Conservation (phyloP, 2,888 invertebrate species). For the Scelioninae gen. 2 region DNA sequence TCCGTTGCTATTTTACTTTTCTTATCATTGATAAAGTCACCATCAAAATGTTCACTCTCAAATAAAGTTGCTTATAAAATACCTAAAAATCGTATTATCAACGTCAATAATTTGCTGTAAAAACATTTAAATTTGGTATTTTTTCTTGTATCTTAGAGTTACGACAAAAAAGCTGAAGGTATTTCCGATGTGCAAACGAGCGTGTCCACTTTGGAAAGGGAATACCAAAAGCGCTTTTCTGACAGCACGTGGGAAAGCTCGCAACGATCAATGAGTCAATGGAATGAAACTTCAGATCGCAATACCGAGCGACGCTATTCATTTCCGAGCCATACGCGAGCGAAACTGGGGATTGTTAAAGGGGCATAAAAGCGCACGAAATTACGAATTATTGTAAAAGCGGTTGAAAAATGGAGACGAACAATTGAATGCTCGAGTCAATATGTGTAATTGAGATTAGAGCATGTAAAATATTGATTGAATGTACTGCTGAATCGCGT, state of each 20-base stretch:
- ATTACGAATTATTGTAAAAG: constrained; percentile 27
- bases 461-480: constrained; percentile 50
- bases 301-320: constrained; percentile 21
- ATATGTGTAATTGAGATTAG: constrained; percentile 52
- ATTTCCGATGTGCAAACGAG: too few species aligned
- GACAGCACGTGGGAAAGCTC: too few species aligned
- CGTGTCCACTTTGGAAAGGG: neutral
- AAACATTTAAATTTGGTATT: too few species aligned
- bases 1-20: too few species aligned
- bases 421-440: constrained; percentile 34
- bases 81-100: too few species aligned
- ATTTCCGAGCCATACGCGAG: constrained; percentile 4
- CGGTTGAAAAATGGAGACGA: constrained; percentile 16
- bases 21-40: too few species aligned
- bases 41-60: too few species aligned
- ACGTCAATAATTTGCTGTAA: too few species aligned
- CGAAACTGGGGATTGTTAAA: constrained; percentile 13
- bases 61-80: too few species aligned
- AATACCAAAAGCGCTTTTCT: neutral
- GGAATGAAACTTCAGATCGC: constrained; percentile 17
- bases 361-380: constrained; percentile 10
- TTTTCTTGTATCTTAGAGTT: too few species aligned
- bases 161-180: too few species aligned
- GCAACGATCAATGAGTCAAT: too few species aligned
- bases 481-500: constrained; percentile 52